Evolutionary conservation across 2,113 vertebrate genomes (phyloP), one percentile per base, ranked within the genome.

Genomic region (Plecotus auritus): DNA sequence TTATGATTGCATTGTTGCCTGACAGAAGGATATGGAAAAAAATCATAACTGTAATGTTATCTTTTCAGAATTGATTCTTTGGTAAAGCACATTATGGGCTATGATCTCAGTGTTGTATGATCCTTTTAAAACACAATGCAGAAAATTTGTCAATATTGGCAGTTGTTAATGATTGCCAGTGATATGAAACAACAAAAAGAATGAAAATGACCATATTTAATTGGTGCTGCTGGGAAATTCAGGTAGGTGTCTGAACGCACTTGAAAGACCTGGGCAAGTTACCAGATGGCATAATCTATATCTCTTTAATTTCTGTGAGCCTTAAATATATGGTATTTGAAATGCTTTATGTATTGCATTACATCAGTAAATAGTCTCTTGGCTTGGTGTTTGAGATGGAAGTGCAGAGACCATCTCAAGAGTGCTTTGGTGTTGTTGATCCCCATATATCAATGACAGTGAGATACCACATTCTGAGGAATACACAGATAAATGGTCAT

Each of bases 171-270:
- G 78, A 80, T 37, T 66, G 17, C 20, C 30, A 83, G 32, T 11
- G 51, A 77, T 84, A 37, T 14, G 28, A 61, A 77, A 93, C 45
- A 90, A 72, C 35, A 61, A 76, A 80, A 85, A 73, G 40, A 81
- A 85, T 70, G 42, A 96, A 85, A 82, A 92, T 92, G 76, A 73
- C 13, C 3, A 30, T 45, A 37, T 30, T 89, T 93, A 70, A 85
- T 67, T 51, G 61, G 7, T 54, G 7, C 8, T 97, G 91, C 94
- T 95, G 93, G 87, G 82, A 96, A 97, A 89, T 91, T n/a, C 86
- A 89, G 40, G 83, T 73, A 77, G 59, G 22, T 88, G 42, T 81
- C 73, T 87, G 54, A 87, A 64, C 32, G 84, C 51, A 64, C n/a
- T 66, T 66, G 80, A 80, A 76, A 28, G 45, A 70, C 32, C 14